Evolutionary conservation across 92 coral and sea anemone genomes (phyloP), one percentile per base, ranked within the genome.

Genomic region (Palythoa grandis): DNA sequence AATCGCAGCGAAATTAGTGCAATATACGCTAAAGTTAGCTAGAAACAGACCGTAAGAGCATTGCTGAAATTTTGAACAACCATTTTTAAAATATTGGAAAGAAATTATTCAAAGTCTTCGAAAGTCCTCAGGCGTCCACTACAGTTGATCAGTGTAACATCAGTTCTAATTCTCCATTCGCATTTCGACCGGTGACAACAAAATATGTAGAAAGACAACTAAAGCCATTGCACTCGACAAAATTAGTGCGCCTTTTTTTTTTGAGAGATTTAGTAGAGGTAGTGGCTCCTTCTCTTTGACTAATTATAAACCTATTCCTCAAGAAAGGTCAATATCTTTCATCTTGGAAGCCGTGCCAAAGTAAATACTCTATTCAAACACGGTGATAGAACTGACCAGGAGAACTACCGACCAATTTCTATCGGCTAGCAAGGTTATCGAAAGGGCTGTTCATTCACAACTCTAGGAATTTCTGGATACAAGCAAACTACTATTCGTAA

Each of bases 11-110:
- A 87, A 29, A 86, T 78, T 16, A 86, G 76, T 78, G 86, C 89
- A 52, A 86, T 86, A 35, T 86, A 17, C 25, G 24, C 74, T 75
- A 71, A 86, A 79, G 24, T 72, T 47, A 70, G 71, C 47, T 87
- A 48, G 56, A 79, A 82, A 72, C 90, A 48, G 78, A 52, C 23
- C 72, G 70, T 56, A 53, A 68, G 85, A 78, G 85, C n/a, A 87
- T 87, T 71, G 90, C 87, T 53, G 23, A 87, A 69, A 82, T 47
- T 82, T 76, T 87, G 52, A 87, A 87, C 79, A 71, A 82, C 43
- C 87, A 87, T 47, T 87, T 87, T 83, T 70, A 83, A 76, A 87
- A 70, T 84, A 82, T 71, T 87, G 90, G 87, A 57, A 87, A 56
- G 85, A 38, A 66, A 16, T 86, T 86, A 12, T 52, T 86, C 1